Evolutionary conservation across 2,888 invertebrate genomes (phyloP).

Genomic region (Matsumyia berberina): DNA sequence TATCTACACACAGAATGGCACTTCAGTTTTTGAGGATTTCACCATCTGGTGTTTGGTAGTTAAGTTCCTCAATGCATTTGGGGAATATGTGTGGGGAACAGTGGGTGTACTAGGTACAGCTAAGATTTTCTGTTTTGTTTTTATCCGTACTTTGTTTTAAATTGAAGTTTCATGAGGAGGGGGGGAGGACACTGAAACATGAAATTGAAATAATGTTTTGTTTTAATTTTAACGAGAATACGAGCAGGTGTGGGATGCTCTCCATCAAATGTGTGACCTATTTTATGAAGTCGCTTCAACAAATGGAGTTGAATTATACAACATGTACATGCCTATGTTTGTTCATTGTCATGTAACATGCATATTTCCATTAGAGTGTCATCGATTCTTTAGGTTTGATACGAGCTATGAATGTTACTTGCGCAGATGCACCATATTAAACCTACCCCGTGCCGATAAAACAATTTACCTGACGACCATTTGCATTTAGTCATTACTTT

Average conservation of each 20-base stretch:
- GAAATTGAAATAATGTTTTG: constrained; percentile 72
- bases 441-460: too few species aligned
- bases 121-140: constrained; percentile 42
- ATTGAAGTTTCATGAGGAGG: constrained; percentile 40
- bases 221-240: constrained; percentile 64
- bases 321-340: too few species aligned
- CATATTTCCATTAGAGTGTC: neutral
- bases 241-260: constrained; percentile 32
- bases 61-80: constrained; percentile 70
- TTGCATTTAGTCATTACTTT: too few species aligned
- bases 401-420: too few species aligned
- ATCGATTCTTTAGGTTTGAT: too few species aligned
- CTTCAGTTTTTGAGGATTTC: constrained; percentile 51
- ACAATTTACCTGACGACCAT: too few species aligned
- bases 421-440: too few species aligned
- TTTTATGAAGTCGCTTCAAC: constrained; percentile 9
- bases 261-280: constrained; percentile 1
- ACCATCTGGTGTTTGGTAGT: constrained; percentile 73
- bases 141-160: constrained; percentile 48
- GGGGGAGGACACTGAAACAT: constrained; percentile 14
- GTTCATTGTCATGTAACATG: neutral
- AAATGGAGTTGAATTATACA: constrained; percentile 11
- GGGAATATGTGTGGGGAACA: constrained; percentile 5
- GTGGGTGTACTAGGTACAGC: constrained; percentile 5
- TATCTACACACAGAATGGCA: constrained; percentile 18